These are phyloP conservation scores for Cataglyphis livida DNA, from an alignment of 2,888 invertebrate genomes.

Conservation along the genomic window DNA sequence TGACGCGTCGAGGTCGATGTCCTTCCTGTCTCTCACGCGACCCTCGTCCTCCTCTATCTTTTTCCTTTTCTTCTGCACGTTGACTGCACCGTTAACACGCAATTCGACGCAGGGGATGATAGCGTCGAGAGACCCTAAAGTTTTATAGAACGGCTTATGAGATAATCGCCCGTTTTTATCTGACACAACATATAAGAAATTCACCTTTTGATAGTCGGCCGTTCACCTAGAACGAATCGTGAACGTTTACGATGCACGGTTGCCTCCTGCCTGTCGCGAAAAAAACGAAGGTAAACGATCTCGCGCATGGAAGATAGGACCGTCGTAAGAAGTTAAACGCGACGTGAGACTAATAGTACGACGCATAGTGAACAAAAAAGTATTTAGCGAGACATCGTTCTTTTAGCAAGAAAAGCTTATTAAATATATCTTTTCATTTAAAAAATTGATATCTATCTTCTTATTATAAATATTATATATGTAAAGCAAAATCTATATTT, in stretches of 20 bases:
- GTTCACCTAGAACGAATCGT: slow-evolving; percentile 28
- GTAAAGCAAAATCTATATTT: neutral
- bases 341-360: slow-evolving; percentile 23
- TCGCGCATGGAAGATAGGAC: neutral
- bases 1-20: slow-evolving; percentile 70
- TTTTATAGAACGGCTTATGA: slow-evolving; percentile 50
- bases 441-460: neutral
- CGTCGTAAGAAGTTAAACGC: slow-evolving; percentile 33
- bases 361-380: slow-evolving; percentile 13
- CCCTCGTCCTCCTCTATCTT: slow-evolving; percentile 50
- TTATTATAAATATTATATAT: neutral
- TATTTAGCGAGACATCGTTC: slow-evolving; percentile 21
- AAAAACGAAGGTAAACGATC: slow-evolving; percentile 14
- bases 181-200: neutral
- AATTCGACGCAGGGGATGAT: slow-evolving; percentile 39
- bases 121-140: slow-evolving; percentile 27
- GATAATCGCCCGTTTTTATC: slow-evolving; percentile 46
- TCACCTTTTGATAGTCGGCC: slow-evolving; percentile 24
- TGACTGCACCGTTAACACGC: slow-evolving; percentile 45
- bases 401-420: neutral
- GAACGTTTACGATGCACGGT: slow-evolving; percentile 33
- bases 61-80: slow-evolving; percentile 47
- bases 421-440: neutral
- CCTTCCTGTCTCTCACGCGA: slow-evolving; percentile 64
- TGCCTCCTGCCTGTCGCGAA: neutral